A percentile compares a stretch with the other conserved stretches of the same genome.
Conservation (phyloP, 2,113 vertebrate species). For the Platichthys stellatus region DNA sequence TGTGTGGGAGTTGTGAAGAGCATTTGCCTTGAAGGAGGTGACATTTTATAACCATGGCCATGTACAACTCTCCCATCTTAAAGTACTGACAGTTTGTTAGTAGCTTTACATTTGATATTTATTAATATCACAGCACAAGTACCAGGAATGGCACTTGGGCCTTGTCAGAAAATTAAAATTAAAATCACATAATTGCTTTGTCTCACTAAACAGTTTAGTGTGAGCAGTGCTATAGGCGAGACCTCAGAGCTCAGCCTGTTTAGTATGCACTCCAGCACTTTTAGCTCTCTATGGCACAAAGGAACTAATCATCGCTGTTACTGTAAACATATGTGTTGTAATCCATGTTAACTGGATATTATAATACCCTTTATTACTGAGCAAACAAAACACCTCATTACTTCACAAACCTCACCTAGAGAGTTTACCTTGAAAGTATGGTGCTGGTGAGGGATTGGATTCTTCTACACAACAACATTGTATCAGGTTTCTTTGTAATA, state of each 20-base stretch:
- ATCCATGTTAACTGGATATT: constrained; percentile 41
- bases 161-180: constrained; percentile 14
- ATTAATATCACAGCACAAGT: constrained; percentile 10
- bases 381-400: constrained; percentile 46
- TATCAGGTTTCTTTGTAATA: constrained; percentile 34
- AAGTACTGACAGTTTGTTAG: neutral
- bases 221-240: constrained; percentile 1
- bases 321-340: constrained; percentile 42
- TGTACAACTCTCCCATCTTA: constrained; percentile 1
- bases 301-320: constrained; percentile 33
- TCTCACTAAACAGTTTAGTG: constrained; percentile 37
- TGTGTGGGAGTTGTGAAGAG: constrained; percentile 27
- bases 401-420: constrained; percentile 39
- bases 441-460: constrained; percentile 15
- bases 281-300: constrained; percentile 18
- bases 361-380: constrained; percentile 36
- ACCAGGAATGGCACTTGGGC: constrained; percentile 6
- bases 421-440: constrained; percentile 34
- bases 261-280: constrained; percentile 24
- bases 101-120: neutral
- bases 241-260: constrained; percentile 17
- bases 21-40: constrained; percentile 21
- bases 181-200: constrained; percentile 32
- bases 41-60: constrained; percentile 20
- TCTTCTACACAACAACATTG: constrained; percentile 33